Evolutionary conservation across 2,113 vertebrate species (phyloP).

Genomic region (Fukomys damarensis): DNA sequence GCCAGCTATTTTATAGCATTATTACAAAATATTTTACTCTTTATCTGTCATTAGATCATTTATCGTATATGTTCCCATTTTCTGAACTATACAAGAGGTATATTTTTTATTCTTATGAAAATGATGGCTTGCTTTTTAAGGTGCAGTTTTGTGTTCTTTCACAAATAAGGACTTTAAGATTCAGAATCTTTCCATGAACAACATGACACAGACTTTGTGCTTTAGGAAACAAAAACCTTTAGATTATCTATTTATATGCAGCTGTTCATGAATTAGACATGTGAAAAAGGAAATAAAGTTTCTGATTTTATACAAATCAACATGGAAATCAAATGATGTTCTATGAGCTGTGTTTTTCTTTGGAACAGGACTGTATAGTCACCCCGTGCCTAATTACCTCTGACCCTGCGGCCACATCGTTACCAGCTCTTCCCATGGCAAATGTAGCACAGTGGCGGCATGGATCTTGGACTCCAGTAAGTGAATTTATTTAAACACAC

Average conservation of each 20-base stretch:
- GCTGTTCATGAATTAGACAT: neutral
- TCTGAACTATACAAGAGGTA: neutral
- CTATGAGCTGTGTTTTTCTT: neutral
- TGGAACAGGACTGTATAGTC: slow-evolving; percentile 91
- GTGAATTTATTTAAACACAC: slow-evolving; percentile 71
- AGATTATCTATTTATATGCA: neutral
- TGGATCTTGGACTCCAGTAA: slow-evolving; percentile 97
- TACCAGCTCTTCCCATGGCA: slow-evolving; percentile 85
- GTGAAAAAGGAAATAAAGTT: neutral
- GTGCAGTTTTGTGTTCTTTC: neutral
- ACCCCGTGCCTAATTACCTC: slow-evolving; percentile 87
- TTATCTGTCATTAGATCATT: neutral
- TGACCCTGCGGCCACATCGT: slow-evolving; percentile 86
- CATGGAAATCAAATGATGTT: neutral
- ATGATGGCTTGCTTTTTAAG: neutral
- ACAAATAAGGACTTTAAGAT: neutral
- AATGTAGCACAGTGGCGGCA: slow-evolving; percentile 93
- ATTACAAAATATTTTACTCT: neutral
- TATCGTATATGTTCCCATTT: neutral
- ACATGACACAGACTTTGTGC: neutral
- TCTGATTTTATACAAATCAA: neutral
- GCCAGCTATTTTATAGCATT: neutral
- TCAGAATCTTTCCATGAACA: neutral
- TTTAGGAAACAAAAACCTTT: neutral
- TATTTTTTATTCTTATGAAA: neutral